Percentiles rank a stretch among this genome's conserved stretches.
Conservation (phyloP, 2,797 vertebrate genomes). For the Buceros bicornis region DNA sequence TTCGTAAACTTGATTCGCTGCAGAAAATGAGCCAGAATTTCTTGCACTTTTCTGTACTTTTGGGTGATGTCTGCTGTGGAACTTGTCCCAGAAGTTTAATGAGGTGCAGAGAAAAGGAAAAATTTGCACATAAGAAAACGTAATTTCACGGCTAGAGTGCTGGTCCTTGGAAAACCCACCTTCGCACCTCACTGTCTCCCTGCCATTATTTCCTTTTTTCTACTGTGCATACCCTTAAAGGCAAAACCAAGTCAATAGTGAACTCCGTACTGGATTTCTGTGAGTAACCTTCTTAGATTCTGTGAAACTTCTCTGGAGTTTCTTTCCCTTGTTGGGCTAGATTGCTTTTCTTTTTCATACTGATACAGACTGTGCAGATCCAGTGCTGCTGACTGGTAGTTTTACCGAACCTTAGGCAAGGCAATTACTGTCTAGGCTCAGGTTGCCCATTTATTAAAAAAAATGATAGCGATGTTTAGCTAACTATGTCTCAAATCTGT, state of each 20-base stretch:
- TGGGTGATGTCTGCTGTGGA: not conserved
- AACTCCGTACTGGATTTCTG: not conserved
- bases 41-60: not conserved
- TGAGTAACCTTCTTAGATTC: not conserved
- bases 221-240: not conserved
- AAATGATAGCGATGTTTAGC: not conserved
- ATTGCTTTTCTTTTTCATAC: not conserved
- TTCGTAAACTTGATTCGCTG: not conserved
- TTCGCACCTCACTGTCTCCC: not conserved
- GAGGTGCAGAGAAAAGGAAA: not conserved
- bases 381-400: not conserved
- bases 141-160: not conserved
- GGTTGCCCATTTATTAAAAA: not conserved
- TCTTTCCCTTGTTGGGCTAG: not conserved
- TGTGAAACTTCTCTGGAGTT: not conserved
- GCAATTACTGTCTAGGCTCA: not conserved
- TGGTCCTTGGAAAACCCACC: not conserved
- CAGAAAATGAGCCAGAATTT: not conserved
- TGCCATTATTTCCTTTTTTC: not conserved
- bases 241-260: not conserved
- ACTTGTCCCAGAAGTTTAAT: not conserved
- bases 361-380: not conserved
- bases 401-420: not conserved
- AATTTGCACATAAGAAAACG: not conserved
- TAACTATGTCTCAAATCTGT: not conserved